These are phyloP conservation scores for Peromyscus leucopus DNA, from an alignment of 2,113 vertebrate species.

Conservation along the genomic window DNA sequence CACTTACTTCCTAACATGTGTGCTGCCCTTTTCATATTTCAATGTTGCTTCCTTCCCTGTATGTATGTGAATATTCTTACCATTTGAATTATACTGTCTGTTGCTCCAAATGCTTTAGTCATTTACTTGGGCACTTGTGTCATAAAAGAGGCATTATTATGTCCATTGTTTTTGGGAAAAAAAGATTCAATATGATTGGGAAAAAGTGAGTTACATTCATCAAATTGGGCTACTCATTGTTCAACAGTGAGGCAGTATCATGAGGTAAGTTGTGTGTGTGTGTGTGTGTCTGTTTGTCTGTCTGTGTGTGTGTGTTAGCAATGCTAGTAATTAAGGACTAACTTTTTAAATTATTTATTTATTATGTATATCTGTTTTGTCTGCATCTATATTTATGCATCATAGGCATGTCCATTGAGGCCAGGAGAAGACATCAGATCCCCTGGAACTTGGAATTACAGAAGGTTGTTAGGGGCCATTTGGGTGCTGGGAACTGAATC, in stretches of 20 bases:
- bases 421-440: too few species aligned
- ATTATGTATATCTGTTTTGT: fast-evolving
- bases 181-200: not conserved
- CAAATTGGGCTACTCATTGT: not conserved
- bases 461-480: too few species aligned
- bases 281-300: not conserved
- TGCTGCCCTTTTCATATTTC: too few species aligned
- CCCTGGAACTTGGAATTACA: not conserved
- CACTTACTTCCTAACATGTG: too few species aligned
- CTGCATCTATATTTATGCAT: not conserved
- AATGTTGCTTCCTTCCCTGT: too few species aligned
- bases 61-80: not conserved
- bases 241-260: not conserved
- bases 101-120: not conserved
- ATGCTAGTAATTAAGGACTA: not conserved
- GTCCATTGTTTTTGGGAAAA: fast-evolving
- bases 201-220: not conserved
- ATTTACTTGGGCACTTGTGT: not conserved
- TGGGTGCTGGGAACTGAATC: not conserved
- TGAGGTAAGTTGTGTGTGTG: not conserved
- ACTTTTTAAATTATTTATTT: not conserved
- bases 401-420: too few species aligned
- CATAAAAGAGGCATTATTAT: not conserved
- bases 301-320: not conserved
- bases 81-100: not conserved